Conservation (phyloP, 2,113 vertebrate genomes). For the Sorex fumeus region DNA sequence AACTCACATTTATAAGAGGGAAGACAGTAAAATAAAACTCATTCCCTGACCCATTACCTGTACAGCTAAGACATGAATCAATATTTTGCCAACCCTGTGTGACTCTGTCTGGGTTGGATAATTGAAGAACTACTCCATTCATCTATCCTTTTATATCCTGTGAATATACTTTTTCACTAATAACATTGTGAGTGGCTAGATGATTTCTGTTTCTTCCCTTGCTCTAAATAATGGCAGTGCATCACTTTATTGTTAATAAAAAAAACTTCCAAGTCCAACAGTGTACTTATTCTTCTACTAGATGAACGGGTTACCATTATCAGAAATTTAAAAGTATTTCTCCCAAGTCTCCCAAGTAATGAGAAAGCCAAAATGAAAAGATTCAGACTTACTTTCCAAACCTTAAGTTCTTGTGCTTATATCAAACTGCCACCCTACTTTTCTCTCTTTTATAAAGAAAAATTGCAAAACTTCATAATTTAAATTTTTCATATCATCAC, state of each 20-base stretch:
- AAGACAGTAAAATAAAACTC: slow-evolving; percentile 19
- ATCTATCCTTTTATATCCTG: background rate
- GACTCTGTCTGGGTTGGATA: background rate
- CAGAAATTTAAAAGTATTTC: slow-evolving; percentile 26
- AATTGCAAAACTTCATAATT: background rate
- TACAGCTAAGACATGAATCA: background rate
- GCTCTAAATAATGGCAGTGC: background rate
- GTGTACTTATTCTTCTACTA: slow-evolving; percentile 14
- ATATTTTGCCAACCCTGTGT: background rate
- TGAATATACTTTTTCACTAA: slow-evolving; percentile 10
- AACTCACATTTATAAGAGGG: background rate
- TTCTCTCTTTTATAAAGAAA: background rate
- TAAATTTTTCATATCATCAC: background rate
- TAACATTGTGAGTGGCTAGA: background rate
- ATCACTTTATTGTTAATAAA: slow-evolving; percentile 42
- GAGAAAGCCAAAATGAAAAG: background rate
- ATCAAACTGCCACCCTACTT: background rate
- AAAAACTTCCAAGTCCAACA: background rate
- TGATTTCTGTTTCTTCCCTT: background rate
- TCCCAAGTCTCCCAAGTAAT: background rate
- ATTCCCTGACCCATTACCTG: background rate
- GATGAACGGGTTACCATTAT: background rate
- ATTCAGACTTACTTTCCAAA: background rate
- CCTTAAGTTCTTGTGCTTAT: background rate
- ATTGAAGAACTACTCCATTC: background rate